A percentile compares a stretch with the other conserved stretches of the same genome.
These are phyloP conservation scores for Chamaetylas fuelleborni DNA, from an alignment of 2,113 vertebrate genomes.

Conservation along the genomic window DNA sequence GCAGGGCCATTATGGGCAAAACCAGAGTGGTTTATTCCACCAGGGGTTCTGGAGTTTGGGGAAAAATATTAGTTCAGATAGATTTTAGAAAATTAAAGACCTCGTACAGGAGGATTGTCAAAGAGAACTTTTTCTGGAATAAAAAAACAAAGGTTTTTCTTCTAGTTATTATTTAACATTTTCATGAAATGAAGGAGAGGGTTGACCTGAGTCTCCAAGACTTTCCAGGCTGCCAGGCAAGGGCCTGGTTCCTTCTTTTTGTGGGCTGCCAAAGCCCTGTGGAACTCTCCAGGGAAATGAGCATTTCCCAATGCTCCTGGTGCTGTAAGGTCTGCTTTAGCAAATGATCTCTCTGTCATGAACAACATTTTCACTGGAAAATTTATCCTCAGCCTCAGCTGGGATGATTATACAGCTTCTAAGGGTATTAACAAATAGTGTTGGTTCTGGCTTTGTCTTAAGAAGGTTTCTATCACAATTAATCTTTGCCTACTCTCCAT, in stretches of 20 bases:
- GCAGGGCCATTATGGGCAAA: background rate
- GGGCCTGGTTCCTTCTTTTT: background rate
- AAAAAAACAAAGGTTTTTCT: background rate
- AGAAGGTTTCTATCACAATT: background rate
- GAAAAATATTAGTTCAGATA: background rate
- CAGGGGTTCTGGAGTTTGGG: background rate
- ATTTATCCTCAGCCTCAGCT: background rate
- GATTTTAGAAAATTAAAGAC: background rate
- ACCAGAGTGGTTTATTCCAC: background rate
- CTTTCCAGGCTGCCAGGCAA: background rate
- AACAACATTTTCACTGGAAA: background rate
- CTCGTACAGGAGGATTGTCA: background rate
- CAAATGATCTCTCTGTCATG: background rate
- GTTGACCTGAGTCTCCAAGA: background rate
- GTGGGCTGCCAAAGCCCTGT: background rate
- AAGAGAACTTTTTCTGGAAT: background rate
- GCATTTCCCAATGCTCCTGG: fast-evolving
- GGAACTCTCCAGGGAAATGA: background rate
- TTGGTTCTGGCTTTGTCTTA: background rate
- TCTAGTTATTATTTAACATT: background rate
- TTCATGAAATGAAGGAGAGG: background rate
- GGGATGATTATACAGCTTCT: background rate
- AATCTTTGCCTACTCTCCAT: background rate
- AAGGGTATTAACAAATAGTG: background rate
- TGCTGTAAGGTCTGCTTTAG: background rate